Evolutionary conservation across 2,113 vertebrate genomes (phyloP).

Genomic region (Lepus europaeus): DNA sequence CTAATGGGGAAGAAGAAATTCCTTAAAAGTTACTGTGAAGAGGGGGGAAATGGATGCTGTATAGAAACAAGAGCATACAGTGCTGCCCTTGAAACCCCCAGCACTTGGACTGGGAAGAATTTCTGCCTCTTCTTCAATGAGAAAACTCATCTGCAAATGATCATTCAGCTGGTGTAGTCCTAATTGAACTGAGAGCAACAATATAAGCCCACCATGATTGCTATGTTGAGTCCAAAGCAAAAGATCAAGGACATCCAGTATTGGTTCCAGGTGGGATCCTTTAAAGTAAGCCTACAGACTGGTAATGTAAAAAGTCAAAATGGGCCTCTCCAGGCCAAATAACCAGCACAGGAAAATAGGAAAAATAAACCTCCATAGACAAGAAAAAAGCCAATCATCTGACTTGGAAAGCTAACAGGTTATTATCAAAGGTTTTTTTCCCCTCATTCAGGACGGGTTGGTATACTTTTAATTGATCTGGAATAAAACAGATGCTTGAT

Average conservation of each 20-base stretch:
- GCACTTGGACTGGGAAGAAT: neutral
- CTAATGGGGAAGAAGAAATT: neutral
- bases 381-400: neutral
- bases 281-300: neutral
- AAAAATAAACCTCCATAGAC: neutral
- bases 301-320: neutral
- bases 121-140: slow-evolving; percentile 20
- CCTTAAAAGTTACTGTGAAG: neutral
- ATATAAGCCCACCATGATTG: neutral
- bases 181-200: neutral
- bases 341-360: slow-evolving; percentile 17
- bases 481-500: slow-evolving; percentile 35
- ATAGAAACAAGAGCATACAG: neutral
- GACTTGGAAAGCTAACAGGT: slow-evolving; percentile 5
- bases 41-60: neutral
- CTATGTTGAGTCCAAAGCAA: neutral
- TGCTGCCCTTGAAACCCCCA: neutral
- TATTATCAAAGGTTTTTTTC: slow-evolving; percentile 7
- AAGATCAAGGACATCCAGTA: neutral
- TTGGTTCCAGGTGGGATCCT: neutral
- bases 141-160: slow-evolving; percentile 32
- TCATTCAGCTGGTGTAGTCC: neutral
- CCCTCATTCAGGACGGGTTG: neutral
- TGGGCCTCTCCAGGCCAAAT: neutral
- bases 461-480: slow-evolving; percentile 11